Evolutionary conservation across 2,888 invertebrate genomes (phyloP).

Genomic region (Phortica okadai): DNA sequence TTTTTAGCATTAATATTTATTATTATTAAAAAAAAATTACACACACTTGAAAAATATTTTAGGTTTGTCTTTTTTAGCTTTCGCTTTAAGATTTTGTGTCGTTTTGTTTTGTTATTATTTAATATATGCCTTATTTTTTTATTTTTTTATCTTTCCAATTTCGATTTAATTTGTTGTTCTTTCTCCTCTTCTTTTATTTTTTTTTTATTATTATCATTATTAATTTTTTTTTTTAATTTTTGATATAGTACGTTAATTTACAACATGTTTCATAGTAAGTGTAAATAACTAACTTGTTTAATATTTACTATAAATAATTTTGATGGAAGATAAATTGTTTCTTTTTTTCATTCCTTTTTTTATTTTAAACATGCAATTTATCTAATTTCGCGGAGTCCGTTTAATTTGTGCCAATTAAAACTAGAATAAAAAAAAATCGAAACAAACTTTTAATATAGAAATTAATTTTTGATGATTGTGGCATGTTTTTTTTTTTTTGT

Average conservation of each 20-base stretch:
- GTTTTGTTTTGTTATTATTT: slow-evolving; percentile 36
- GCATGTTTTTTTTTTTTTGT: slow-evolving; percentile 25
- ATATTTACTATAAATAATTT: slow-evolving; percentile 35
- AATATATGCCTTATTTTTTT: slow-evolving; percentile 34
- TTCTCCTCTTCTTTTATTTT: slow-evolving; percentile 38
- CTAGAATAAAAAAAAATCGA: slow-evolving; percentile 21
- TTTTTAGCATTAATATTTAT: slow-evolving; percentile 44
- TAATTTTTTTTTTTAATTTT: slow-evolving; percentile 24
- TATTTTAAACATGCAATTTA: slow-evolving; percentile 55
- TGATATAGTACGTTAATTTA: slow-evolving; percentile 39
- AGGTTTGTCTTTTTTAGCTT: slow-evolving; percentile 36
- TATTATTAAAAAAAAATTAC: slow-evolving; percentile 65
- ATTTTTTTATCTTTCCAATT: slow-evolving; percentile 31
- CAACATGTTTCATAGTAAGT: slow-evolving; percentile 32
- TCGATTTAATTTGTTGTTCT: slow-evolving; percentile 36
- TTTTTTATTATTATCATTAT: slow-evolving; percentile 44
- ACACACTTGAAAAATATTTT: slow-evolving; percentile 69
- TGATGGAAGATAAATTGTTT: slow-evolving; percentile 30
- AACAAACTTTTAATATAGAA: background rate
- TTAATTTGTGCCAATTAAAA: slow-evolving; percentile 28
- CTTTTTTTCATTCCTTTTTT: slow-evolving; percentile 44
- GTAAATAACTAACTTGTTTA: slow-evolving; percentile 33
- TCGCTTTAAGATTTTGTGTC: slow-evolving; percentile 22
- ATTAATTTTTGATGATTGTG: slow-evolving; percentile 42
- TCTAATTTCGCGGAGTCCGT: slow-evolving; percentile 44